Conservation (phyloP, 2,113 vertebrate genomes). For the Menura novaehollandiae region DNA sequence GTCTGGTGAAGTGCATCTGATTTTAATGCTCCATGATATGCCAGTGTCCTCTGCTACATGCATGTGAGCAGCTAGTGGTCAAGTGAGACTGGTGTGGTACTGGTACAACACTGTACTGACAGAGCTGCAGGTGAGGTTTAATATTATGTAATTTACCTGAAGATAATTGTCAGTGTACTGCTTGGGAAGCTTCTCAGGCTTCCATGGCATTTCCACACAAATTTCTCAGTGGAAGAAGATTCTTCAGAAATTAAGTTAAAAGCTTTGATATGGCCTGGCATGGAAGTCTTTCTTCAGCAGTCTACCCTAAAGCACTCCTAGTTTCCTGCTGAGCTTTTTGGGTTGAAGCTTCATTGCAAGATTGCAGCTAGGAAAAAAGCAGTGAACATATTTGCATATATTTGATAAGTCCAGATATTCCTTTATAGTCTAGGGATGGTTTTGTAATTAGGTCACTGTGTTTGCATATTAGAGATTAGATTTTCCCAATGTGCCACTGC, state of each 20-base stretch:
- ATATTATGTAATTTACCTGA: background rate
- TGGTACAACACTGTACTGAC: background rate
- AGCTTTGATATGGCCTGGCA: background rate
- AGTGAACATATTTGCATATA: background rate
- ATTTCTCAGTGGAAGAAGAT: background rate
- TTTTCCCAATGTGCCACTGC: background rate
- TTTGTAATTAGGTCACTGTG: background rate
- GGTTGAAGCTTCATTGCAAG: background rate
- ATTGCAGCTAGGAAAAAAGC: background rate
- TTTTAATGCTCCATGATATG: background rate
- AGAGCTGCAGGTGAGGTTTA: background rate
- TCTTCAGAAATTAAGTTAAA: background rate
- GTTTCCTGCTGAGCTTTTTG: background rate
- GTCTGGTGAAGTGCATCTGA: background rate
- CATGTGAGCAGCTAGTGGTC: background rate
- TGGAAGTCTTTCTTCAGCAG: background rate
- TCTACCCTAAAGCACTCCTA: background rate
- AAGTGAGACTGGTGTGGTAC: background rate
- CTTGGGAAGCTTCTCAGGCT: background rate
- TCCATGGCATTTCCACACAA: background rate
- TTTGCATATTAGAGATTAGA: background rate
- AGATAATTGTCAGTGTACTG: background rate
- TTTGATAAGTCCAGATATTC: background rate
- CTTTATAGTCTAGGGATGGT: background rate
- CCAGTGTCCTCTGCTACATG: background rate